Evolutionary conservation across 2,888 invertebrate species (phyloP).

Genomic region (Clivina fossor): DNA sequence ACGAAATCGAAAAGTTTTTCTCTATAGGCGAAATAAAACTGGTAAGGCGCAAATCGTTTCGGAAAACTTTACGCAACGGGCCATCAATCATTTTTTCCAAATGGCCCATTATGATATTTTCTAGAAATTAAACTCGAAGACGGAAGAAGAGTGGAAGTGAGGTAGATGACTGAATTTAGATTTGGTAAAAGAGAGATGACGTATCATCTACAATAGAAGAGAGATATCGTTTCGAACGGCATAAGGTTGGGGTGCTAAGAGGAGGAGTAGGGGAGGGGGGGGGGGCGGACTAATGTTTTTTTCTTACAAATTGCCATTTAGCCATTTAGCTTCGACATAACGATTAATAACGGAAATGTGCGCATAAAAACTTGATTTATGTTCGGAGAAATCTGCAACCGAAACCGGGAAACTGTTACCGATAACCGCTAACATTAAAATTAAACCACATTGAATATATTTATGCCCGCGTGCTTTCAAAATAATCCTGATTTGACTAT

Average conservation of each 20-base stretch:
- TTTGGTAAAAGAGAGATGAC: too few relatives aligned
- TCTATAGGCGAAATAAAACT: not conserved
- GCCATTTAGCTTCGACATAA: slow-evolving; percentile 47
- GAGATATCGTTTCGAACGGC: slow-evolving; percentile 10
- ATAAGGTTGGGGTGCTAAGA: too few relatives aligned
- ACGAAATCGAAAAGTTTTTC: slow-evolving; percentile 17
- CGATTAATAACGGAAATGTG: slow-evolving; percentile 54
- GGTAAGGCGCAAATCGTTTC: not conserved
- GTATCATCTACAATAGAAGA: slow-evolving; percentile 27
- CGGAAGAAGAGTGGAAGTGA: too few relatives aligned
- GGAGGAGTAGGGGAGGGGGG: slow-evolving; percentile 8
- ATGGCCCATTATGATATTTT: slow-evolving; percentile 33
- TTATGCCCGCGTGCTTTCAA: not conserved
- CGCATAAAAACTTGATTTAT: slow-evolving; percentile 54
- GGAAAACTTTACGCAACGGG: slow-evolving; percentile 18
- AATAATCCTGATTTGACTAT: not conserved
- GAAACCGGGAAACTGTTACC: slow-evolving; percentile 45
- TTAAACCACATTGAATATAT: slow-evolving; percentile 44
- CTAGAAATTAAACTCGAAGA: slow-evolving; percentile 32
- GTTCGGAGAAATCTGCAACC: slow-evolving; percentile 47
- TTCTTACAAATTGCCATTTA: slow-evolving; percentile 48
- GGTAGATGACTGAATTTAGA: too few relatives aligned
- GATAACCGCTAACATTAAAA: slow-evolving; percentile 50
- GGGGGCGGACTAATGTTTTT: slow-evolving; percentile 39
- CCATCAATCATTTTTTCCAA: slow-evolving; percentile 32